phyloP scores from a whole-genome alignment of 2,113 vertebrate species.

The Callipepla squamata region DNA sequence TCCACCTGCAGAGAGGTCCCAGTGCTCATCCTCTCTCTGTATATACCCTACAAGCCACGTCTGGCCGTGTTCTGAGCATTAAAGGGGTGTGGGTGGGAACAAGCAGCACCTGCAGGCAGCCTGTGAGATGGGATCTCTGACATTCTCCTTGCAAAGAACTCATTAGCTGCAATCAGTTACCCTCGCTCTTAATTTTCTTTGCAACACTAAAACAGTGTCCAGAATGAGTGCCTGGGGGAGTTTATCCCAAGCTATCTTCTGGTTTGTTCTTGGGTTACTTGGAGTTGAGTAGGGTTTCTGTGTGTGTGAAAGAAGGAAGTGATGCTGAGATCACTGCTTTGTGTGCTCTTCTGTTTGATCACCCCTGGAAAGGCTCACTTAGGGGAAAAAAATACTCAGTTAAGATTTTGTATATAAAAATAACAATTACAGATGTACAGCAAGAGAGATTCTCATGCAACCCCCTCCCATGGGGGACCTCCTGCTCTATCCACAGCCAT shows the following conservation, averaged over 20 bases:
- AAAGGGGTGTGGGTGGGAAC: not conserved
- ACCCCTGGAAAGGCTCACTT: not conserved
- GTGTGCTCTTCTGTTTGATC: not conserved
- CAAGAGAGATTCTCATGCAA: not conserved
- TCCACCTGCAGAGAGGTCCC: rapidly evolving
- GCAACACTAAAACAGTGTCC: not conserved
- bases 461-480: not conserved
- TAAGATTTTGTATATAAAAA: not conserved
- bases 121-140: rapidly evolving
- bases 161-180: rapidly evolving
- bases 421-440: not conserved
- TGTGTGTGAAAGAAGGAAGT: not conserved
- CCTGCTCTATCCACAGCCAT: not conserved
- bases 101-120: not conserved
- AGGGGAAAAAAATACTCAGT: rapidly evolving
- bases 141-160: not conserved
- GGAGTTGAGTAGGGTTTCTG: not conserved
- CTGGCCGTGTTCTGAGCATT: not conserved
- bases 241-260: not conserved
- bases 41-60: not conserved
- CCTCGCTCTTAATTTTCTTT: not conserved
- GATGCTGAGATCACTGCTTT: not conserved
- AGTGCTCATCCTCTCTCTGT: rapidly evolving
- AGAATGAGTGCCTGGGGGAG: not conserved
- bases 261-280: not conserved